A percentile compares a stretch with the other conserved stretches of the same genome.
Conservation (phyloP, 1,140 invertebrate genomes). For the Apocrypta bakeri region DNA sequence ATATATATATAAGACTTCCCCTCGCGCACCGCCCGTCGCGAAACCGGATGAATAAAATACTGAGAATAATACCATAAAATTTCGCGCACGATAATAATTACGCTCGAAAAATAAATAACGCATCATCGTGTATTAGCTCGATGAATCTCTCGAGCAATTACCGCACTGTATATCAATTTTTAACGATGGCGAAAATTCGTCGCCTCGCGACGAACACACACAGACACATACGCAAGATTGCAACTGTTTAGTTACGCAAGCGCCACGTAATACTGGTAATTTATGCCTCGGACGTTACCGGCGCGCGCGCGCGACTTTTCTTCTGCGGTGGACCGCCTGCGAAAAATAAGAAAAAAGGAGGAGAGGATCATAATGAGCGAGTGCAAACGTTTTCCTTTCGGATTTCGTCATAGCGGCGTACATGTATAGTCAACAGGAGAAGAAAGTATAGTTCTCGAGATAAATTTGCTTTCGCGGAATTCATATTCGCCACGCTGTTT, state of each 20-base stretch:
- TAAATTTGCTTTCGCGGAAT: slow-evolving; percentile 11
- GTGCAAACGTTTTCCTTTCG: slow-evolving; percentile 22
- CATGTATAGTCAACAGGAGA: not conserved
- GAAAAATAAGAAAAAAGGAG: slow-evolving; percentile 11
- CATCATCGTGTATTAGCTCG: too few relatives aligned
- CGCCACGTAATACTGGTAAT: slow-evolving; percentile 20
- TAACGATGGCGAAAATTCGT: too few relatives aligned
- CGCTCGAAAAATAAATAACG: not conserved
- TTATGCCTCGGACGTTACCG: not conserved
- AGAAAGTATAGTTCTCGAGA: slow-evolving; percentile 47
- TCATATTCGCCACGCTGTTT: not conserved
- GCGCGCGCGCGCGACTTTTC: not conserved
- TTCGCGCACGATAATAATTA: not conserved
- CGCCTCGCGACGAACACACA: not conserved
- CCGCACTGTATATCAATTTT: too few relatives aligned
- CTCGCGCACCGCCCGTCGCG: not conserved
- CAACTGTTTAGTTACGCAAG: slow-evolving; percentile 18
- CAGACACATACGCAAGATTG: not conserved
- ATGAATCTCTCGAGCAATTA: too few relatives aligned
- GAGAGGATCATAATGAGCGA: slow-evolving; percentile 15
- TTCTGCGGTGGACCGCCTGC: slow-evolving; percentile 10
- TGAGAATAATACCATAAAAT: too few relatives aligned
- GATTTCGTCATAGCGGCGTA: slow-evolving; percentile 15
- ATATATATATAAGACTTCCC: too few relatives aligned
- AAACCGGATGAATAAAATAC: not conserved